Base-by-base conservation (phyloP, 1,140 invertebrate species). In the Caenorhabditis tropicalis region DNA sequence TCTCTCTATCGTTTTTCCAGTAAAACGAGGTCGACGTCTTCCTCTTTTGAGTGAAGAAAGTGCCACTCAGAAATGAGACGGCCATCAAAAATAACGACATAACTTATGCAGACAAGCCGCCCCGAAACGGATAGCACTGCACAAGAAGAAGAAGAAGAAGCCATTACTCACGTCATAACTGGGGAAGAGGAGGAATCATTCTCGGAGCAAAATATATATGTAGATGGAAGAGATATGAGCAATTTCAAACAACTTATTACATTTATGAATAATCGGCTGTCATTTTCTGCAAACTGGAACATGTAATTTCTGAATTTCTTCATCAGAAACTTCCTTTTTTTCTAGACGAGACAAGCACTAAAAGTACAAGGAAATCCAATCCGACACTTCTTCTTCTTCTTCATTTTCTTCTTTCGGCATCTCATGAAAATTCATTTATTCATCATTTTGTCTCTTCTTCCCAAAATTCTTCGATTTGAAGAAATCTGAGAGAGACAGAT, bases 101-200 rank as follows among this genome's bases (percentile, higher is more conserved):
- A 74, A 74, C 36, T 74, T 43, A 74, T 43, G 65, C 65, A 74
- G 65, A 39, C 65, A 74, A 33, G 9, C 29, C 15, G 15, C 31
- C 15, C 16, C 6, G 31, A 31, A n/a, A 43, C 29, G 36, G 36
- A 43, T 74, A 46, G 39, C 39, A 12, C 60, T 36, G 60, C 31
- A 39, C 31, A 39, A n/a, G 31, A 29, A 58, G 19, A n/a, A n/a
- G n/a, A n/a, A n/a, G 58, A 33, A 31, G 65, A 74, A 74, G 65
- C 65, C 65, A 74, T 74, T 74, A 74, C 65, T 74, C 65, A 74
- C 65, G 65, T 74, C 65, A 74, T 74, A 46, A 74, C 65, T 33
- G 53, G 9, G 21, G 21, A n/a, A n/a, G 36, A 46, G 36, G 33
- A n/a, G 24, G 53, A 27, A 56, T 27, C 9, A 51, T 43, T 43